Base-by-base conservation (phyloP, 2,888 invertebrate genomes). In the Ophion obscuratus region DNA sequence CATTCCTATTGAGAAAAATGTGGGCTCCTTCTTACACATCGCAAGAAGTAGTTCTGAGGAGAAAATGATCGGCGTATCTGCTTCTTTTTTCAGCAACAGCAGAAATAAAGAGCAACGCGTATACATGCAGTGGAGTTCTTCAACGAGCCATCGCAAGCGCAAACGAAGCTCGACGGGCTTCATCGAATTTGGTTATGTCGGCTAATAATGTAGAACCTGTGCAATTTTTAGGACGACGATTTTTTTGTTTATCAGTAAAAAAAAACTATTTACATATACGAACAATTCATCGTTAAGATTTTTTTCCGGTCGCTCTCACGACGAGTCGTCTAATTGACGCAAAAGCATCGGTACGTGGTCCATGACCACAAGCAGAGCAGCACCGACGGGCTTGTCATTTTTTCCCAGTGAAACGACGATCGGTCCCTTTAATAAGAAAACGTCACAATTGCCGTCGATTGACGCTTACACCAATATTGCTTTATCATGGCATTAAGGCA, bases 281-380 rank as follows among this genome's bases (percentile, higher is more conserved):
- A 20, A 47, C 17, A 27, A 44, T 68, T 24, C 31, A 53, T 66
- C 27, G 62, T 66, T 83, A 36, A 64, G 10, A 73, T 74, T 10
- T 78, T 74, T 47, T 61, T 9, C n/a, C 20, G n/a, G 0, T 27
- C 11, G 20, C 10, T 31, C 0, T 70, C 31, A 53, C 17, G 17
- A 9, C 20, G 59, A 78, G 31, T 9, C 74, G 20, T 82, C 85
- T 61, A 92, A 87, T 53, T 27, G 81, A 64, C 89, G 87, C 44
- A 92, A 79, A 64, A 92, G 64, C 14, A 59, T 11, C 27, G 92
- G 91, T 80, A 92, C 88, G 79, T 91, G 84, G 47, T 91, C 77
- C 76, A 87, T 89, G 36, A 92, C 80, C 40, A 90, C 81, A 17
- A 93, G 85, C 20, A 89, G 59, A 14, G 89, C 88, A 59, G 91